Conservation (phyloP, 2,888 invertebrate genomes). For the Cecidostiba fungosa region DNA sequence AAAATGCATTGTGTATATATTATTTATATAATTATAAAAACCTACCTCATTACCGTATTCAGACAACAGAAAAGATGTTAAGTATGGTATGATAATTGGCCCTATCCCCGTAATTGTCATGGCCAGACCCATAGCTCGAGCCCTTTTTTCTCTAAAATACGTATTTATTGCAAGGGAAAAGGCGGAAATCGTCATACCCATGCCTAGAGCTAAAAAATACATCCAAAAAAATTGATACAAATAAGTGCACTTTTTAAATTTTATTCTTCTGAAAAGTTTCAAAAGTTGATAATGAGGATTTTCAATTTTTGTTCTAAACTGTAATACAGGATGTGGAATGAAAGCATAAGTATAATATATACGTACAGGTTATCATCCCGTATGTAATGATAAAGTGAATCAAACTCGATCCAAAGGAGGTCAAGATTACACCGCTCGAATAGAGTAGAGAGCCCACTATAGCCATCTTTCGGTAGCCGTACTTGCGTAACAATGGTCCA, state of each 20-base stretch:
- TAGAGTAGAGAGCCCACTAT: constrained; percentile 82
- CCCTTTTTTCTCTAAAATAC: constrained; percentile 84
- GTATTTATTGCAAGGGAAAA: constrained; percentile 85
- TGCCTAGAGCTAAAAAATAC: constrained; percentile 83
- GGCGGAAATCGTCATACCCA: constrained; percentile 83
- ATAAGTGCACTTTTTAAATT: background rate
- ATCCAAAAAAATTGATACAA: background rate
- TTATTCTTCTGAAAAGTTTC: no score
- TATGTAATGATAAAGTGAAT: constrained; percentile 84
- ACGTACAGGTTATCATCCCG: constrained; percentile 87
- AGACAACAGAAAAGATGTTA: constrained; percentile 83
- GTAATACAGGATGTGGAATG: no score
- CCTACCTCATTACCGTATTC: constrained; percentile 82
- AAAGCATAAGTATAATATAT: constrained; percentile 25
- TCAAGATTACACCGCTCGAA: constrained; percentile 83
- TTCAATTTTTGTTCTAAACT: no score
- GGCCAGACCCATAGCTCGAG: constrained; percentile 84
- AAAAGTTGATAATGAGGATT: no score
- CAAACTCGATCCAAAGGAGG: constrained; percentile 83
- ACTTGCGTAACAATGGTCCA: constrained; percentile 84
- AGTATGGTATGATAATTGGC: constrained; percentile 85
- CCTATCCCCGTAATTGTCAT: constrained; percentile 86
- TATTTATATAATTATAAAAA: background rate
- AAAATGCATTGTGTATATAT: constrained; percentile 12
- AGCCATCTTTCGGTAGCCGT: constrained; percentile 86